Evolutionary conservation across 2,113 vertebrate species (phyloP), one percentile per base, ranked within the genome.

Genomic region (Nicator chloris): DNA sequence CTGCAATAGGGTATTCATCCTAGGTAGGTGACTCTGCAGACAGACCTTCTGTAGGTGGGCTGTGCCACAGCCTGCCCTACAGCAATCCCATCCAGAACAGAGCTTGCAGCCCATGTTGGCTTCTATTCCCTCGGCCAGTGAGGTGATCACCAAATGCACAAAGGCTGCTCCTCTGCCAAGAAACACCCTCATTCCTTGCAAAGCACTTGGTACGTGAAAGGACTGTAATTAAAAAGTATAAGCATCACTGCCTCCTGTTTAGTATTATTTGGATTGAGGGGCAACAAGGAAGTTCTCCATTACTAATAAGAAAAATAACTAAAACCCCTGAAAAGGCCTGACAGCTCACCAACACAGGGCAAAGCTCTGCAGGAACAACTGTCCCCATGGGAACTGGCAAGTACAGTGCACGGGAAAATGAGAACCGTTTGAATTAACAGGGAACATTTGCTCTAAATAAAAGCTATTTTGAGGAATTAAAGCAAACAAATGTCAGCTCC

Each of bases 391-490:
- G 94, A 97, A 95, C 89, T 80, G 59, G 82, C 70, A 90, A 88
- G 80, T 30, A 89, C 64, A 53, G 70, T 92, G 87, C 73, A 85
- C 81, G 73, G 73, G 87, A 96, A 94, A 94, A 94, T 79, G 80
- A 95, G 85, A 94, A 93, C 85, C 72, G 60, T 96, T 95, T 84
- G 95, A 97, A 95, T 93, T 94, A 96, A 95, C 57, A 64, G 79
- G 84, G 95, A 97, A 95, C 95, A 95, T 95, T 97, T 97, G 96
- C 95, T 96, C 96, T 95, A 97, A 97, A 97, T 97, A 96, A 93
- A 96, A 97, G 95, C 95, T 97, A 96, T 95, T 97, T 94, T 96
- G 95, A 97, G 94, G 87, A 97, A 97, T 97, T 97, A 97, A 97
- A 96, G 94, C 94, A 97, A 97, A 97, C 93, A 97, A 97, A 96